Evolutionary conservation across 2,797 vertebrate genomes (phyloP).

Genomic region (Halcyon leucocephala): DNA sequence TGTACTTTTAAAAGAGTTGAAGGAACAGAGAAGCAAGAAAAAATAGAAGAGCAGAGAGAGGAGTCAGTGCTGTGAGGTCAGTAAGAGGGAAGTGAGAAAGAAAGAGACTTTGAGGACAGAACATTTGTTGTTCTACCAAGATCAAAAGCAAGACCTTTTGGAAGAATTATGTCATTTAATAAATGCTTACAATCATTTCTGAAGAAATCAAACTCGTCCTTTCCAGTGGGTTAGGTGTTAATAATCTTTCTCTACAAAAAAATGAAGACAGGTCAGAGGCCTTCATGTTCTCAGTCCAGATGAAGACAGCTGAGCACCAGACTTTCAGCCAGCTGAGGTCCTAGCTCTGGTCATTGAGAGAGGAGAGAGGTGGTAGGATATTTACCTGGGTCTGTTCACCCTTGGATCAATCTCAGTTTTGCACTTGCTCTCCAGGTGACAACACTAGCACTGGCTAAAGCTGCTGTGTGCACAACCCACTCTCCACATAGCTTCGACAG

Average conservation of each 20-base stretch:
- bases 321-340: background rate
- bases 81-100: background rate
- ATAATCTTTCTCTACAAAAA: background rate
- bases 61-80: background rate
- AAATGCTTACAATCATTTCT: background rate
- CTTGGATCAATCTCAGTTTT: background rate
- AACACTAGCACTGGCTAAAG: background rate
- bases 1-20: fast-evolving
- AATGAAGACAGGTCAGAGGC: background rate
- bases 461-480: background rate
- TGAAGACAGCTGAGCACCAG: background rate
- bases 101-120: background rate
- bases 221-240: background rate
- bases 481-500: background rate
- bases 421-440: background rate
- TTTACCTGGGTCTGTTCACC: background rate
- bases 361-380: background rate
- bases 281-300: background rate
- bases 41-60: background rate
- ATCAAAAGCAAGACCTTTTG: background rate
- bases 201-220: background rate
- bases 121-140: background rate
- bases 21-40: background rate
- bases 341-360: background rate
- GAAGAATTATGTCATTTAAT: background rate